These are phyloP conservation scores for Philaethria dido DNA, from an alignment of 2,888 invertebrate species.

Conservation along the genomic window DNA sequence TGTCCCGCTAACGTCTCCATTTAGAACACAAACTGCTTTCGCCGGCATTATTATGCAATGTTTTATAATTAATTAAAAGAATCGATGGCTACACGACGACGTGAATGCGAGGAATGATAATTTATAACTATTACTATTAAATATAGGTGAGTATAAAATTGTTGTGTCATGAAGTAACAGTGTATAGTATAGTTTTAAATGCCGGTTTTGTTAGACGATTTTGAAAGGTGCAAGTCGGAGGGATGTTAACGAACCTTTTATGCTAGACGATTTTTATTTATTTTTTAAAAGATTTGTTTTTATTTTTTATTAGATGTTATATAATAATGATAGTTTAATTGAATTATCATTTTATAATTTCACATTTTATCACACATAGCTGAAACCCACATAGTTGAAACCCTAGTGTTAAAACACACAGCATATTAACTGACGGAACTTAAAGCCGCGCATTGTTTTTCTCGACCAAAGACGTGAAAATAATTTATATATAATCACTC, in stretches of 20 bases:
- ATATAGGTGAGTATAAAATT: slow-evolving; percentile 5
- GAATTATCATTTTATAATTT: too few species aligned
- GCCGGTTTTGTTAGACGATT: slow-evolving; percentile 1
- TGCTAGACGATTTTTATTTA: neutral
- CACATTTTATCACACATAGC: too few species aligned
- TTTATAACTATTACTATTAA: slow-evolving; percentile 1
- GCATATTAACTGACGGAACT: too few species aligned
- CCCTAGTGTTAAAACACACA: too few species aligned
- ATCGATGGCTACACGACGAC: neutral
- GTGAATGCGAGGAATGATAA: slow-evolving; percentile 6
- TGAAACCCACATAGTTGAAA: too few species aligned
- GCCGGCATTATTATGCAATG: slow-evolving; percentile 73
- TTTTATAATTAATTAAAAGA: neutral
- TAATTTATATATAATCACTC: too few species aligned
- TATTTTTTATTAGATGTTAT: too few species aligned
- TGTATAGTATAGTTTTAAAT: neutral
- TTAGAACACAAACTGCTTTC: slow-evolving; percentile 94
- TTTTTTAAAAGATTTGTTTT: neutral
- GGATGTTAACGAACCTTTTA: slow-evolving; percentile 9
- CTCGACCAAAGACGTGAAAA: too few species aligned
- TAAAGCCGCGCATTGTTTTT: too few species aligned
- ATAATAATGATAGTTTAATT: too few species aligned
- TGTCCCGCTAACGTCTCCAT: slow-evolving; percentile 93
- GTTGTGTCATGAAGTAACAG: slow-evolving; percentile 16
- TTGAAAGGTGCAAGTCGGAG: neutral